Evolutionary conservation across 1,140 invertebrate species (phyloP).

Genomic region (Papilio polyxenes): DNA sequence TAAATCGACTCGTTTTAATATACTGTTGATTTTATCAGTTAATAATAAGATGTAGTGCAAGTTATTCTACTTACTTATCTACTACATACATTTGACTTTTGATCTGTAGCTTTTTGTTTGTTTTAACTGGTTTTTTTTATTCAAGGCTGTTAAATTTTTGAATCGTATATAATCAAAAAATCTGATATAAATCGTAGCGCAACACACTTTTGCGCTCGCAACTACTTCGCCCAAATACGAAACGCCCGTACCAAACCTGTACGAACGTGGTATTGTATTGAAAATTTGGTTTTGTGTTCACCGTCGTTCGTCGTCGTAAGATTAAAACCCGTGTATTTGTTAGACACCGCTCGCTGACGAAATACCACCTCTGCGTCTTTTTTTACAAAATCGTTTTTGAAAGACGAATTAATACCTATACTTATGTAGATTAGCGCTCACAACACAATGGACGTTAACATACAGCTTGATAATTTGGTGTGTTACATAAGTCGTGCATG

Average conservation of each 20-base stretch:
- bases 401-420: constrained; percentile 79
- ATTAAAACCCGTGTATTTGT: constrained; percentile 56
- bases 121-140: constrained; percentile 9
- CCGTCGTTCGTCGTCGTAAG: constrained; percentile 49
- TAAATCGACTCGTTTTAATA: constrained; percentile 62
- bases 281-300: constrained; percentile 64
- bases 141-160: background rate
- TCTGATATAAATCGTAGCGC: background rate
- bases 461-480: constrained; percentile 73
- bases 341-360: constrained; percentile 60
- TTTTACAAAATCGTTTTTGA: constrained; percentile 76
- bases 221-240: constrained; percentile 49
- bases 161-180: background rate
- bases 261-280: constrained; percentile 62
- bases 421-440: constrained; percentile 76
- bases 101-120: constrained; percentile 25
- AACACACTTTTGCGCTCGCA: constrained; percentile 50
- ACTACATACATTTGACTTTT: constrained; percentile 26
- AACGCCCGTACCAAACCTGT: constrained; percentile 46
- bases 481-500: constrained; percentile 74
- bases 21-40: constrained; percentile 61
- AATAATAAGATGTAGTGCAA: constrained; percentile 50
- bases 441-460: constrained; percentile 76
- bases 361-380: constrained; percentile 63
- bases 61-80: constrained; percentile 22